Conservation (phyloP, 2,888 invertebrate species). For the Amphipoea oculea region DNA sequence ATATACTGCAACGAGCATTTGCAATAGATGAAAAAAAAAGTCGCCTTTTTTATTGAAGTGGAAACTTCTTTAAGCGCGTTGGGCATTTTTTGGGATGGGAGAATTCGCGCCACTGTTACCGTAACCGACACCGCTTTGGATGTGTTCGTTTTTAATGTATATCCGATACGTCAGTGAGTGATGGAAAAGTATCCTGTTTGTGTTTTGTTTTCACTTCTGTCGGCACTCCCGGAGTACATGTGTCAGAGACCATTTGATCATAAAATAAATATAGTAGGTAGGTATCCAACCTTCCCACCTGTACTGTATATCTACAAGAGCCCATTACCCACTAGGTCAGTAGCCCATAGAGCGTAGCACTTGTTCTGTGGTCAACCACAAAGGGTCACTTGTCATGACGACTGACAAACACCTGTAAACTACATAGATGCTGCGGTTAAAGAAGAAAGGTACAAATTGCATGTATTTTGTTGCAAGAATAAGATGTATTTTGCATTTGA, state of each 20-base stretch:
- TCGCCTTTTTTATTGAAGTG: neutral
- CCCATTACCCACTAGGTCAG: constrained; percentile 46
- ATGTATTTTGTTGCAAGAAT: constrained; percentile 12
- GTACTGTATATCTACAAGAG: neutral
- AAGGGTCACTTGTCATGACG: constrained; percentile 46
- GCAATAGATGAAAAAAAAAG: neutral
- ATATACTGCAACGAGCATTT: neutral
- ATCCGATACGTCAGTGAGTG: too few species aligned
- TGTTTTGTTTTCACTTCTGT: too few species aligned
- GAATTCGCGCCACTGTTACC: too few species aligned
- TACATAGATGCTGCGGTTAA: constrained; percentile 29
- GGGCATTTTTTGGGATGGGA: too few species aligned
- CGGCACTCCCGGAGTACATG: neutral
- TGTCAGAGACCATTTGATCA: neutral
- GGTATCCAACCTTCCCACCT: neutral
- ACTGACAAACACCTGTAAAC: constrained; percentile 25
- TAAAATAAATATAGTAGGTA: neutral
- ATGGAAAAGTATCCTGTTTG: too few species aligned
- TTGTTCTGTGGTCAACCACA: constrained; percentile 52
- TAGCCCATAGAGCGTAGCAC: constrained; percentile 38
- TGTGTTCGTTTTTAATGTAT: too few species aligned
- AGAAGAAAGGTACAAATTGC: constrained; percentile 23
- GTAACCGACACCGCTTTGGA: too few species aligned
- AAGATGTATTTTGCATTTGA: neutral
- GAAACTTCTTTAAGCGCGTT: too few species aligned